These are phyloP conservation scores for Andrena haemorrhoa DNA, from an alignment of 2,888 invertebrate species.

Conservation along the genomic window DNA sequence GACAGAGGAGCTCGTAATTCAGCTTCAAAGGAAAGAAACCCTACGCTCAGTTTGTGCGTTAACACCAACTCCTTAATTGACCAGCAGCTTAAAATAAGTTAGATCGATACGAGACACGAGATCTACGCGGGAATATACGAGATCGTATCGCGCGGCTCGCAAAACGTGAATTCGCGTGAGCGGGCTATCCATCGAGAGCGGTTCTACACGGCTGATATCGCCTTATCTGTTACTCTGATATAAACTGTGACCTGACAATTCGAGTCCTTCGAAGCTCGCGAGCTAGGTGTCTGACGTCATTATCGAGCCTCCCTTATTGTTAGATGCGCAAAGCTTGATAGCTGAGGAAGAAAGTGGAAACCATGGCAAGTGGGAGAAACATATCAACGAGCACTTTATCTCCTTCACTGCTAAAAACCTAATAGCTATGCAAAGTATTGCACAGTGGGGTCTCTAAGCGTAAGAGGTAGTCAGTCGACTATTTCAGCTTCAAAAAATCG, in stretches of 20 bases:
- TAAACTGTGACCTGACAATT: conserved; percentile 59
- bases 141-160: conserved; percentile 65
- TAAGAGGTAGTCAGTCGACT: too few species aligned
- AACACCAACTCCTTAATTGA: conserved; percentile 62
- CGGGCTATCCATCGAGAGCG: conserved; percentile 31
- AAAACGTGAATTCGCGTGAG: conserved; percentile 72
- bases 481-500: too few species aligned
- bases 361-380: neutral
- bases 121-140: conserved; percentile 56
- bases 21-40: conserved; percentile 3
- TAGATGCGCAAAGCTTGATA: conserved; percentile 10
- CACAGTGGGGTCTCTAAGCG: too few species aligned
- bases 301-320: conserved; percentile 24
- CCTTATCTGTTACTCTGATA: conserved; percentile 65
- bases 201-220: conserved; percentile 52
- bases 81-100: conserved; percentile 56
- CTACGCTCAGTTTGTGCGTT: conserved; percentile 33
- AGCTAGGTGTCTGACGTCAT: conserved; percentile 44
- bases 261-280: conserved; percentile 29
- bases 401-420: neutral
- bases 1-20: conserved; percentile 17
- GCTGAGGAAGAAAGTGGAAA: neutral
- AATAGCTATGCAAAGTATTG: neutral
- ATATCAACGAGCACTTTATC: neutral
- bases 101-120: conserved; percentile 66